Conservation (phyloP, 2,888 invertebrate genomes). For the Oxyteleia sp. region DNA sequence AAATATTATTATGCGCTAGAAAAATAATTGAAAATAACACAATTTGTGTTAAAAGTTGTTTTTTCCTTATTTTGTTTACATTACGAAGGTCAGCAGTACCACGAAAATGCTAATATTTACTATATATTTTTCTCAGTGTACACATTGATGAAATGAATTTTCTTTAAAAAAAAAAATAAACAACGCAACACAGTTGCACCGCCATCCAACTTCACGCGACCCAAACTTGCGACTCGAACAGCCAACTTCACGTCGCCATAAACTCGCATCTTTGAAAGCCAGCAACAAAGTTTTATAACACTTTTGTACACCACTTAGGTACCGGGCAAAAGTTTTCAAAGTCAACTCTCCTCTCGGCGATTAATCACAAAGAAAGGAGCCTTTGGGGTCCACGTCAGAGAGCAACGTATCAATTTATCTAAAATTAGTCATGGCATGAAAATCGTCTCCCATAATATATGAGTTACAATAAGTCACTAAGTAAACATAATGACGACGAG, state of each 20-base stretch:
- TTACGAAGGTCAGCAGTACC: no score
- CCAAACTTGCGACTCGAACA: not conserved
- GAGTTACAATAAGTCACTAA: slow-evolving; percentile 66
- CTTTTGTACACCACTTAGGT: not conserved
- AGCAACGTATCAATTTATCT: slow-evolving; percentile 65
- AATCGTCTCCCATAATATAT: slow-evolving; percentile 56
- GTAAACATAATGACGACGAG: slow-evolving; percentile 64
- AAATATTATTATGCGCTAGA: no score
- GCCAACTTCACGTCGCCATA: not conserved
- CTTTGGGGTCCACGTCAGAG: slow-evolving; percentile 31
- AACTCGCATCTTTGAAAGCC: not conserved
- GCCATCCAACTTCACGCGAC: not conserved
- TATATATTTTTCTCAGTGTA: no score
- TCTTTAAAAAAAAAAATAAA: no score
- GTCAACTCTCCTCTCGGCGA: slow-evolving; percentile 17
- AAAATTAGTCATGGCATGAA: slow-evolving; percentile 66
- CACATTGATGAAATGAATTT: no score
- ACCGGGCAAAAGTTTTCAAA: not conserved
- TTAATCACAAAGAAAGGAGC: slow-evolving; percentile 37
- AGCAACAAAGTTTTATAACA: not conserved
- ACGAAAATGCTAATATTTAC: no score
- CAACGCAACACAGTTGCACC: no score
- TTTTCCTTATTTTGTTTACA: no score
- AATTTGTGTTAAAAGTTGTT: no score
- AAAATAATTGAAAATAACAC: no score